These are phyloP conservation scores for Hypothenemus hampei DNA, from an alignment of 1,140 invertebrate genomes.

Conservation along the genomic window DNA sequence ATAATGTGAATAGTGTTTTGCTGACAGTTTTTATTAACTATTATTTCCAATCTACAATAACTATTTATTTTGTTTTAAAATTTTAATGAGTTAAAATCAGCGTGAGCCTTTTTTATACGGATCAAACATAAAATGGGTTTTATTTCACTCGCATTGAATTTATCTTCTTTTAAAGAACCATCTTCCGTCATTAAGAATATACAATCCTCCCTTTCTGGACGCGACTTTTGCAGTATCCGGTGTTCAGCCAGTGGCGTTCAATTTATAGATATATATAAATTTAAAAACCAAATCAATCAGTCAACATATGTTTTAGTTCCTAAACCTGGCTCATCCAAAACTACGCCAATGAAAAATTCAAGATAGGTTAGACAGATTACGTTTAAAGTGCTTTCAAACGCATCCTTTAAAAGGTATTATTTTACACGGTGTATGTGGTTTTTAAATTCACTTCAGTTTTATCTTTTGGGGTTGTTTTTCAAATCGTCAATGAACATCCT, in stretches of 20 bases:
- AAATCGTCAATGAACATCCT: slow-evolving; percentile 26
- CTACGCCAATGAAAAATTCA: slow-evolving; percentile 14
- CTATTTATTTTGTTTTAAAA: too few relatives aligned
- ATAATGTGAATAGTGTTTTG: too few relatives aligned
- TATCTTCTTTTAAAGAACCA: slow-evolving; percentile 18
- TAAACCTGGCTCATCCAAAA: too few relatives aligned
- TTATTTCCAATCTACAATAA: too few relatives aligned
- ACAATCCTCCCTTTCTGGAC: slow-evolving; percentile 24
- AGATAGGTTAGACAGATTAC: slow-evolving; percentile 29
- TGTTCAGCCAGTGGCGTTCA: not conserved
- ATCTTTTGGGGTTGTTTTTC: slow-evolving; percentile 20
- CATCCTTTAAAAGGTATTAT: slow-evolving; percentile 28
- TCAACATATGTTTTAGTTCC: too few relatives aligned
- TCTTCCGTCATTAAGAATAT: slow-evolving; percentile 20
- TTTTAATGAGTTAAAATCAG: too few relatives aligned
- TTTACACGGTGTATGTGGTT: slow-evolving; percentile 25
- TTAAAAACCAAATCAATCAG: too few relatives aligned
- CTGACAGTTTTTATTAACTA: too few relatives aligned
- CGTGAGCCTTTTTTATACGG: too few relatives aligned
- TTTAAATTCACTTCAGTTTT: slow-evolving; percentile 10
- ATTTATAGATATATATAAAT: too few relatives aligned
- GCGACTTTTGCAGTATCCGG: slow-evolving; percentile 24
- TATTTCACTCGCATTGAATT: too few relatives aligned
- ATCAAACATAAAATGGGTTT: too few relatives aligned
- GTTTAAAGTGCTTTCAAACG: slow-evolving; percentile 17